A percentile compares a stretch with the other conserved stretches of the same genome.
Conservation (phyloP, 1,140 invertebrate species). For the Drosophila eugracilis region DNA sequence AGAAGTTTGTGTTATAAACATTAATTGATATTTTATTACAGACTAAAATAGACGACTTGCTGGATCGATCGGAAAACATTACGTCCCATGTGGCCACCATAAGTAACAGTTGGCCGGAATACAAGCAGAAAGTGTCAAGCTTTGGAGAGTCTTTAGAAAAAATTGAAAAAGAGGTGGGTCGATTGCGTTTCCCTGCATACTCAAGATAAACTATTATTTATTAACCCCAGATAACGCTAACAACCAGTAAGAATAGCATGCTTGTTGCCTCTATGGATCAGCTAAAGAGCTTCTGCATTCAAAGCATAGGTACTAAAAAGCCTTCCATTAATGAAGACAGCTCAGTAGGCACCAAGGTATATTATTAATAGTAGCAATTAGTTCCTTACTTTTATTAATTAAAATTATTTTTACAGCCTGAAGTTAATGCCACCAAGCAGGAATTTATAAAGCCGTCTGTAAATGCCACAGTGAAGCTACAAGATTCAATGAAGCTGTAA, state of each 20-base stretch:
- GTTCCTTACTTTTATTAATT: neutral
- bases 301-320: conserved; percentile 20
- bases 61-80: conserved; percentile 74
- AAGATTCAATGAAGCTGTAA: conserved; percentile 41
- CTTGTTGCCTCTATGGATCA: conserved; percentile 52
- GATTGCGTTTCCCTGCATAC: neutral
- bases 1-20: neutral
- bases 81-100: conserved; percentile 78
- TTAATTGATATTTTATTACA: conserved; percentile 26
- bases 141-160: conserved; percentile 60
- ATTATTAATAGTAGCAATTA: too few relatives aligned
- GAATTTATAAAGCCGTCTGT: conserved; percentile 36
- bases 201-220: conserved; percentile 16
- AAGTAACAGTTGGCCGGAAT: conserved; percentile 74
- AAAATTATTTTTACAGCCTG: conserved; percentile 14
- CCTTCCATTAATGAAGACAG: conserved; percentile 22
- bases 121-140: conserved; percentile 65
- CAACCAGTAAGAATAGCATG: conserved; percentile 45
- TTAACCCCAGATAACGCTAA: conserved; percentile 24
- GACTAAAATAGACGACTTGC: conserved; percentile 73
- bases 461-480: conserved; percentile 39
- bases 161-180: conserved; percentile 66
- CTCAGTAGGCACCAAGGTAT: conserved; percentile 32
- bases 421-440: conserved; percentile 30
- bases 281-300: conserved; percentile 50